Conservation (phyloP, 2,888 invertebrate species). For the Hypercompe scribonia region DNA sequence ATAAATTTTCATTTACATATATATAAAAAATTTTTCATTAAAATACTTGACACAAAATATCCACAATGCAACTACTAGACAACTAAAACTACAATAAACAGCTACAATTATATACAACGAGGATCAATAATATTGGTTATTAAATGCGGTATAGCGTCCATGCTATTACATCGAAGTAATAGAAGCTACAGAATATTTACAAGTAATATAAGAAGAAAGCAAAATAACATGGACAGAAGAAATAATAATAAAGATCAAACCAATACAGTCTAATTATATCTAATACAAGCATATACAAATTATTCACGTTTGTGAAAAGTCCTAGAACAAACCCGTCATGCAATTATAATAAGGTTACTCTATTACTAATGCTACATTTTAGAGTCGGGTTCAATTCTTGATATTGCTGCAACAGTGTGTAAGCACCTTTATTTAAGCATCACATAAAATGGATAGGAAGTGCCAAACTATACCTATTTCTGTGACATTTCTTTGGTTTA, state of each 20-base stretch:
- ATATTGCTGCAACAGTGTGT: not conserved
- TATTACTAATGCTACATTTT: not conserved
- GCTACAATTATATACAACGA: not conserved
- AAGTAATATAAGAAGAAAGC: not conserved
- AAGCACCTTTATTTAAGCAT: constrained; percentile 2
- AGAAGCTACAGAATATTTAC: not conserved
- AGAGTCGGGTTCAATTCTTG: not conserved
- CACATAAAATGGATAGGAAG: constrained; percentile 36
- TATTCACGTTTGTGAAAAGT: not conserved
- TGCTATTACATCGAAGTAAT: not conserved
- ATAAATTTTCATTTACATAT: too few relatives aligned
- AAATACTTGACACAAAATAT: not conserved
- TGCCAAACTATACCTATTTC: constrained; percentile 72
- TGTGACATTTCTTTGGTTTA: constrained; percentile 80
- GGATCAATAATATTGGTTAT: not conserved
- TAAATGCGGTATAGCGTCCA: not conserved
- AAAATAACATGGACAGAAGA: not conserved
- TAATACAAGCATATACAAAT: not conserved
- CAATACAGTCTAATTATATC: not conserved
- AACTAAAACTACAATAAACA: not conserved
- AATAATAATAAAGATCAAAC: not conserved
- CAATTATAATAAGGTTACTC: not conserved
- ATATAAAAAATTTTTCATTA: too few relatives aligned
- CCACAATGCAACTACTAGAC: not conserved
- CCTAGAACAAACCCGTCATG: not conserved